Conservation (phyloP, 2,113 vertebrate species). For the Sturnira hondurensis region DNA sequence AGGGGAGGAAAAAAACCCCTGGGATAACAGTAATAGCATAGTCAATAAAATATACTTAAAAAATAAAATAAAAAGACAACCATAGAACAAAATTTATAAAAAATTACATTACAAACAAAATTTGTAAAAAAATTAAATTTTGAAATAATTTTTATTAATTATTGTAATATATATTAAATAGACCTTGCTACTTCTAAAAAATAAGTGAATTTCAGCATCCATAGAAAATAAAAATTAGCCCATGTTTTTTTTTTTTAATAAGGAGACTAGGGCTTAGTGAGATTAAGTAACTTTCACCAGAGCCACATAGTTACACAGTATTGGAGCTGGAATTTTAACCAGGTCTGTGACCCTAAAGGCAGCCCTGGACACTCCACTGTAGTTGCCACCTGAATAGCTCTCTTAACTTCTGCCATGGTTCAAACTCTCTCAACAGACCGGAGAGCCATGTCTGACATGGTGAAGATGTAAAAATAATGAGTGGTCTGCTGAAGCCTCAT, state of each 20-base stretch:
- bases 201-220: not conserved
- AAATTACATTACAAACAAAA: too few relatives aligned
- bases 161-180: too few relatives aligned
- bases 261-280: not conserved
- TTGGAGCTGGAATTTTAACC: not conserved
- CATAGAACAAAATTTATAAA: too few relatives aligned
- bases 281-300: not conserved
- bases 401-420: not conserved
- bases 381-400: not conserved
- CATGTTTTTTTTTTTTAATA: not conserved
- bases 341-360: not conserved
- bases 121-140: too few relatives aligned
- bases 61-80: too few relatives aligned
- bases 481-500: not conserved
- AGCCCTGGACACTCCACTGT: not conserved
- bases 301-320: not conserved
- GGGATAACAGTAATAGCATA: too few relatives aligned
- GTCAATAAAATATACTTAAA: too few relatives aligned
- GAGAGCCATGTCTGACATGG: not conserved
- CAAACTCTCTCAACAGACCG: not conserved
- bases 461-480: not conserved
- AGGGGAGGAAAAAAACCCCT: too few relatives aligned
- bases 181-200: too few relatives aligned
- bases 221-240: not conserved
- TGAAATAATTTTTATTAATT: too few relatives aligned